A percentile compares a stretch with the other conserved stretches of the same genome.
phyloP scores from a whole-genome alignment of 2,888 invertebrate genomes.

The Tachina lurida region DNA sequence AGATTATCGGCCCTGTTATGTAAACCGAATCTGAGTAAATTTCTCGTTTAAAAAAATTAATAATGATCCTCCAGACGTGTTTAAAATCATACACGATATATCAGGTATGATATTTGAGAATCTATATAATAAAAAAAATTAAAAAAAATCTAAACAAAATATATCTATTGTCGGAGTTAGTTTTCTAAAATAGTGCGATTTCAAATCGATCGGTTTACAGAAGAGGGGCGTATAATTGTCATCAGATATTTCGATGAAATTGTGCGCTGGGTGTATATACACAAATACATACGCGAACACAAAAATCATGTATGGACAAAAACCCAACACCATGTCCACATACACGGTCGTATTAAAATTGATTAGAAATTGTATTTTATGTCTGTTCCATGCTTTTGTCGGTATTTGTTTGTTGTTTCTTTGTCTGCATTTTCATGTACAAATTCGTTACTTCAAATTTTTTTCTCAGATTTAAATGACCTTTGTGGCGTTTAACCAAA shows the following conservation, averaged over 20 bases:
- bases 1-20: too few relatives aligned
- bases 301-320: conserved; percentile 11
- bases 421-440: conserved; percentile 6
- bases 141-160: too few relatives aligned
- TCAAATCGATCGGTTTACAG: too few relatives aligned
- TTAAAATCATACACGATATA: too few relatives aligned
- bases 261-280: not conserved
- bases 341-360: conserved; percentile 56
- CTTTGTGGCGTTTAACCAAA: conserved; percentile 66
- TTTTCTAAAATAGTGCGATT: too few relatives aligned
- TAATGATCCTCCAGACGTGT: too few relatives aligned
- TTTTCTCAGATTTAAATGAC: conserved; percentile 52
- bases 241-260: not conserved
- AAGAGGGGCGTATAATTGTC: too few relatives aligned
- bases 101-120: too few relatives aligned
- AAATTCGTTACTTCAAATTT: conserved; percentile 28
- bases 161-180: too few relatives aligned
- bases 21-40: too few relatives aligned
- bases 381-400: conserved; percentile 32
- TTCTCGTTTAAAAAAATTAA: too few relatives aligned
- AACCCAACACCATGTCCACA: not conserved
- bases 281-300: not conserved
- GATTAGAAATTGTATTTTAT: conserved; percentile 59
- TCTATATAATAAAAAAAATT: too few relatives aligned
- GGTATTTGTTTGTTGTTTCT: conserved; percentile 46